Base-by-base conservation (phyloP, 1,140 invertebrate species). In the Megalopta genalis region DNA sequence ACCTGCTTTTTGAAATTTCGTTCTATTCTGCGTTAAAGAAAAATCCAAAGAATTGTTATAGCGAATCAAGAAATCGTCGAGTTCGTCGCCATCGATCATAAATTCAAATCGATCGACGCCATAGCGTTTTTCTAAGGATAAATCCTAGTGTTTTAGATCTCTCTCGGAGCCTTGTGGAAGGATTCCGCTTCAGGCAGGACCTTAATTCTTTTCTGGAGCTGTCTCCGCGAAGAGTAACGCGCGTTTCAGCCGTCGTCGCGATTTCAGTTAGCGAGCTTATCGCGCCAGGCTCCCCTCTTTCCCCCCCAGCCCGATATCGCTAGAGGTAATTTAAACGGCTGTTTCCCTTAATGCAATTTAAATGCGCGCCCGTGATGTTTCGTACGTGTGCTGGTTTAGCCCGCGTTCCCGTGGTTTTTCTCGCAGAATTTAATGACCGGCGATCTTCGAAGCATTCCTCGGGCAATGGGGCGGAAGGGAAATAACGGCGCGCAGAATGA, bases 261-360 rank as follows among this genome's bases (percentile, higher is more conserved):
- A 68, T 76, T 46, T 60, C 65, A 49, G 25, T 76, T 76, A 77
- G 68, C 60, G 59, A 37, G 27, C 74, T 69, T 42, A 46, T 75
- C 52, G 37, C 18, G 0, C 18, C 10, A 21, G 12, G 23, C 27
- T 32, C 27, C 39, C 6, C 32, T n/a, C 37, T 25, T 39, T 4
- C 18, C 4, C 0, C 10, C n/a, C 0, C 39, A 3, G 16, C 2
- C n/a, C 37, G 57, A 52, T 49, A 18, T n/a, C 59, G 12, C 52
- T 18, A 18, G 16, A 21, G 49, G 46, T 59, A 77, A 77, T 77
- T 70, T 71, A 63, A 64, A 63, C 18, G 49, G 42, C 62, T 32
- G 75, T 77, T 71, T 49, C 75, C 62, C 52, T 62, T 77, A 77
- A 77, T 63, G 59, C 68, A 46, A 60, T 54, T 77, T 77, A 77